Evolutionary conservation across 2,797 vertebrate genomes (phyloP).

Genomic region (Craterocephalus amniculus): DNA sequence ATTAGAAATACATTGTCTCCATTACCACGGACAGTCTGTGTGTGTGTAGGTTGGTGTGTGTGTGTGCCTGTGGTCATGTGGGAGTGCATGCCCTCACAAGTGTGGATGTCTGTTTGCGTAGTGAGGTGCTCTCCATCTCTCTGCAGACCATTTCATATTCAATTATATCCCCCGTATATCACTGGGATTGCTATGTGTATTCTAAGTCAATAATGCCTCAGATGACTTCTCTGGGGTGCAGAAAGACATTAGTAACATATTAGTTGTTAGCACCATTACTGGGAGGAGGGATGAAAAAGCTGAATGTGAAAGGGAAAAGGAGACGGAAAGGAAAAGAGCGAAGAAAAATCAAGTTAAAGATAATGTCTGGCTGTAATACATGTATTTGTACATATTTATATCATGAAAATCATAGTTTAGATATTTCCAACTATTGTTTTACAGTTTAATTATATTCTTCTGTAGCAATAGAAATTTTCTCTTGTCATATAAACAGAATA

Average conservation of each 20-base stretch:
- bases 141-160: constrained; percentile 70
- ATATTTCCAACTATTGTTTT: background rate
- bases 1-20: constrained; percentile 74
- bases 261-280: constrained; percentile 61
- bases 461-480: too few species aligned
- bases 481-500: too few species aligned
- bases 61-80: background rate
- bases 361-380: background rate
- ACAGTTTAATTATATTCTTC: background rate
- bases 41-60: constrained; percentile 17
- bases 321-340: too few species aligned
- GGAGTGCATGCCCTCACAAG: constrained; percentile 23
- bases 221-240: constrained; percentile 55
- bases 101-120: constrained; percentile 53
- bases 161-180: constrained; percentile 70
- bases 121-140: constrained; percentile 50
- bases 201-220: constrained; percentile 66
- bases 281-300: constrained; percentile 5
- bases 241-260: constrained; percentile 54
- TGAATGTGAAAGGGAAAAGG: background rate
- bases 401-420: background rate
- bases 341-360: background rate
- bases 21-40: constrained; percentile 55
- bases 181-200: constrained; percentile 43
- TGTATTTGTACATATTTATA: background rate